Evolutionary conservation across 2,113 vertebrate species (phyloP), one percentile per base, ranked within the genome.

Genomic region (Mustelus asterias): DNA sequence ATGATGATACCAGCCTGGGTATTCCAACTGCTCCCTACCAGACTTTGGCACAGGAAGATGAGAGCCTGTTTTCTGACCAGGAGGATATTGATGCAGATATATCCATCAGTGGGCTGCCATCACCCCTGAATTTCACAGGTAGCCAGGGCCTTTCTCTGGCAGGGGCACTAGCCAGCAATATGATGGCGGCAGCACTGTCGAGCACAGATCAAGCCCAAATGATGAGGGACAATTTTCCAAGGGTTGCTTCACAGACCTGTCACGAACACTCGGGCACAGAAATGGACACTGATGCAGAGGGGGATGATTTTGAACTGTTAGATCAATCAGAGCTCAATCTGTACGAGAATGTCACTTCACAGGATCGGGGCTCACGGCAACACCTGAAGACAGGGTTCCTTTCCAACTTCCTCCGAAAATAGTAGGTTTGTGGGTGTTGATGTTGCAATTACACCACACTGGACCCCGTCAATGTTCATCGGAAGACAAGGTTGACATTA

Each of bases 301-400:
- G 98, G 63, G 99, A 99, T 97, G 99, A 99, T 97, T 99, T 99
- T 98, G 99, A 99, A 97, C 98, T 99, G 97, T 97, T 99, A 97
- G 99, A 99, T 98, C 99, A 99, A 97, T 99, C 99, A 0, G 99
- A 99, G 97, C 98, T 99, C 96, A 99, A 97, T 97, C 99, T 99
- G 97, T 97, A 99, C 98, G 99, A 99, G 98, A 98, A 98, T 44
- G 54, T 98, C 0, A 97, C 97, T 97, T 98, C 98, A 8, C 97
- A 98, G 96, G 98, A 97, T 90, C 98, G 98, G 13, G 37, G 16
- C 48, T 96, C 96, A 96, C 96, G 83, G 33, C 69, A 76, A 96
- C 96, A 60, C 90, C 96, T 97, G 96, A 97, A 97, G 80, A 97
- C 97, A 96, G 97, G 97, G 97, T 98, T 98, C 97, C 96, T 98